Conservation (phyloP, 2,113 vertebrate genomes). For the Terrapene triunguis region DNA sequence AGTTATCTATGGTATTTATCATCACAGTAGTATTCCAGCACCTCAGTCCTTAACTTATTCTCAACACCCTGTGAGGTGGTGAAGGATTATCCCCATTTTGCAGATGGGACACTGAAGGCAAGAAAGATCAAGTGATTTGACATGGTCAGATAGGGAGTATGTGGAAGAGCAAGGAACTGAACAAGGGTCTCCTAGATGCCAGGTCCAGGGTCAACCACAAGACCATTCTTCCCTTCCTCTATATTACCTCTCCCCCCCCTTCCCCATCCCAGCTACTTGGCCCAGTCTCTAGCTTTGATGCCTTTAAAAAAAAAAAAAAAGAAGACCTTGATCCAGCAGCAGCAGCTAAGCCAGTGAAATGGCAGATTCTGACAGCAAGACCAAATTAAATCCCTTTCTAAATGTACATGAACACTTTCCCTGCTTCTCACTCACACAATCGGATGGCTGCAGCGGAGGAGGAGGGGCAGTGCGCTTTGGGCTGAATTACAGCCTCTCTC, state of each 20-base stretch:
- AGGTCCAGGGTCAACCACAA: not conserved
- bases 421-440: not conserved
- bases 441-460: not conserved
- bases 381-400: not conserved
- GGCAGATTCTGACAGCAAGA: not conserved
- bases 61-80: not conserved
- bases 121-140: not conserved
- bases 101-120: not conserved
- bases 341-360: not conserved
- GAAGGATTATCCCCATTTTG: not conserved
- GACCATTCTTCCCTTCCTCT: not conserved
- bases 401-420: not conserved
- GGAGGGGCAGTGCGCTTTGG: not conserved
- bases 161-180: not conserved
- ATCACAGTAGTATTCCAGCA: fast-evolving
- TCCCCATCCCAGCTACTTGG: not conserved
- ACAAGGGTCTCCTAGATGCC: fast-evolving
- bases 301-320: not conserved
- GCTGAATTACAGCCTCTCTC: slow-evolving; percentile 10
- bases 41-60: not conserved
- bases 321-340: not conserved
- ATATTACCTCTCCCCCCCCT: too few species aligned
- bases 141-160: not conserved
- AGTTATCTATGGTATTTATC: not conserved
- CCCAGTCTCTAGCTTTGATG: not conserved